A percentile compares a stretch with the other conserved stretches of the same genome.
phyloP scores from a whole-genome alignment of 2,113 vertebrate species.

The Orycteropus afer region DNA sequence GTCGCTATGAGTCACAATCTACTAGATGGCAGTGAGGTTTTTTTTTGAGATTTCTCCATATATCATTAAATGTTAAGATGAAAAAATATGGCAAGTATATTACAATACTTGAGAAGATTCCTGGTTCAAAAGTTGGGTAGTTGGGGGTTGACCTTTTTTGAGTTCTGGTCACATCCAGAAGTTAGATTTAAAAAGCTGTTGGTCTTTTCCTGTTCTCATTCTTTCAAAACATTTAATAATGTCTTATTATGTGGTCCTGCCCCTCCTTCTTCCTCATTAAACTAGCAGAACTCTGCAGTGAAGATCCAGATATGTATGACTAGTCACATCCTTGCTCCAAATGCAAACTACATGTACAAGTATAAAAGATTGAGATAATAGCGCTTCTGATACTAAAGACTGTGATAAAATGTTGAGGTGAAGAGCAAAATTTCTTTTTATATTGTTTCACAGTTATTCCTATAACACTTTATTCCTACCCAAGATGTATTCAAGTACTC shows the following conservation, averaged over 20 bases:
- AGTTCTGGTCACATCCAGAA: neutral
- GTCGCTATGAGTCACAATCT: too few species aligned
- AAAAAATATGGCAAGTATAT: neutral
- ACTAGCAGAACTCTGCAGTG: neutral
- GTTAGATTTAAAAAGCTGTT: constrained; percentile 14
- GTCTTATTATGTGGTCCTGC: neutral
- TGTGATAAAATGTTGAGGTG: neutral
- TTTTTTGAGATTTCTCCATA: neutral
- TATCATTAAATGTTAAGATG: neutral
- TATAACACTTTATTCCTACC: neutral
- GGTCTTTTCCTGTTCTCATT: neutral
- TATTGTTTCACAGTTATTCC: neutral
- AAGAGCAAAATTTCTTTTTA: neutral
- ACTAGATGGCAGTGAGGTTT: too few species aligned
- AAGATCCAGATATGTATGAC: neutral
- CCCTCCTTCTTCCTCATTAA: neutral
- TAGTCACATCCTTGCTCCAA: neutral
- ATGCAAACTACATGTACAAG: neutral
- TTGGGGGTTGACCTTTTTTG: neutral
- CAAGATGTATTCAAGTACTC: neutral
- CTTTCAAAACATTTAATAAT: neutral
- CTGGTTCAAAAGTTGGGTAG: neutral
- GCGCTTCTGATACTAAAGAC: neutral
- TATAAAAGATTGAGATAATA: too few species aligned
- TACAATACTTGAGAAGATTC: neutral